phyloP scores from a whole-genome alignment of 2,797 vertebrate species.

The Brachymystax lenok region DNA sequence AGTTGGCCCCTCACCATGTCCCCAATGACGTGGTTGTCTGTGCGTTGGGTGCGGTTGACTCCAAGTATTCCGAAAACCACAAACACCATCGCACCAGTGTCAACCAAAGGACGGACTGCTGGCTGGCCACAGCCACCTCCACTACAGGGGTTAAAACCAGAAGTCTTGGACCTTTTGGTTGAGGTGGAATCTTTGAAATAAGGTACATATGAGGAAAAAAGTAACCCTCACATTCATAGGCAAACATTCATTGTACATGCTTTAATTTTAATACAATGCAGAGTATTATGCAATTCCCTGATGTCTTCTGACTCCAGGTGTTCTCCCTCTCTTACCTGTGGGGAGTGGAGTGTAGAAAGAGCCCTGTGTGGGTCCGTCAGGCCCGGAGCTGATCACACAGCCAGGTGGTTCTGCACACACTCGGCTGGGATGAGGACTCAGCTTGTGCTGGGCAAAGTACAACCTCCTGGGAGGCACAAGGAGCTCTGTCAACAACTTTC shows the following conservation, averaged over 20 bases:
- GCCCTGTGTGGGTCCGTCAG: constrained; percentile 88
- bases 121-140: constrained; percentile 85
- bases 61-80: constrained; percentile 95
- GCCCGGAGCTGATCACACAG: constrained; percentile 85
- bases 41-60: constrained; percentile 82
- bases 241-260: background rate
- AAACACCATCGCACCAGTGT: constrained; percentile 98
- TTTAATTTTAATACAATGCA: background rate
- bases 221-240: background rate
- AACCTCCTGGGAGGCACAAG: constrained; percentile 78
- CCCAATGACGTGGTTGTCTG: constrained; percentile 93
- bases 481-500: constrained; percentile 21
- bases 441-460: constrained; percentile 89
- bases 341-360: constrained; percentile 81
- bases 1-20: constrained; percentile 82
- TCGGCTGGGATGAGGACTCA: constrained; percentile 88
- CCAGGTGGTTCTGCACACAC: constrained; percentile 86
- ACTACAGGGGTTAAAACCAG: constrained; percentile 91
- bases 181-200: constrained; percentile 64
- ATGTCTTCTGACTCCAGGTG: constrained; percentile 10
- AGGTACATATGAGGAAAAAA: constrained; percentile 11
- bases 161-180: constrained; percentile 81
- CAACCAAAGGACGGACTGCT: constrained; percentile 90
- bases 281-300: background rate
- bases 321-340: constrained; percentile 57